phyloP scores from a whole-genome alignment of 2,888 invertebrate genomes.

The Nephrocerus scutellatus region DNA sequence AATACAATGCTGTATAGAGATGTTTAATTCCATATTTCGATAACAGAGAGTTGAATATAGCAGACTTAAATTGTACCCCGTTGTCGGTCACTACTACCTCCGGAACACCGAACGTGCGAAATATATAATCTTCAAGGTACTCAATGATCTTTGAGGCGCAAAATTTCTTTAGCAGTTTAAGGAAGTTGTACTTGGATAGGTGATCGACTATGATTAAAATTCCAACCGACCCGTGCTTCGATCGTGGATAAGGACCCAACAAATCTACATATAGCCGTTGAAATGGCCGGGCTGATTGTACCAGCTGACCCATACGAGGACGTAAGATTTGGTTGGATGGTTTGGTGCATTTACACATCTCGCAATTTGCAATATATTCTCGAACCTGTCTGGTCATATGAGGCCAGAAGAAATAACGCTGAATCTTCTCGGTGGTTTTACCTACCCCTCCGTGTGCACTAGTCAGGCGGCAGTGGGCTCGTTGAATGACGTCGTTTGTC shows the following conservation, averaged over 20 bases:
- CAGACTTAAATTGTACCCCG: constrained; percentile 24
- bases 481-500: background rate
- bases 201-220: constrained; percentile 13
- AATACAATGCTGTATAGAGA: constrained; percentile 27
- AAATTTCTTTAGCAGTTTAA: constrained; percentile 10
- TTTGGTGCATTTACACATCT: constrained; percentile 3
- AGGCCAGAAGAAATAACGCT: constrained; percentile 13
- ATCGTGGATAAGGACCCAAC: constrained; percentile 12
- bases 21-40: constrained; percentile 16
- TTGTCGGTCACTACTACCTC: constrained; percentile 26
- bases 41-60: constrained; percentile 18
- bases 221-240: constrained; percentile 8
- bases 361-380: constrained; percentile 5
- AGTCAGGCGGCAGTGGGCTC: constrained; percentile 3
- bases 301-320: too few species aligned
- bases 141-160: constrained; percentile 1
- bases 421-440: constrained; percentile 10
- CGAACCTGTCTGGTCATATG: constrained; percentile 8
- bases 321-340: background rate
- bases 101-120: constrained; percentile 27
- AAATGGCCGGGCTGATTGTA: too few species aligned
- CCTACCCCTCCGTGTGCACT: constrained; percentile 1
- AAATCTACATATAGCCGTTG: constrained; percentile 14
- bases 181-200: constrained; percentile 12
- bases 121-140: constrained; percentile 15